phyloP scores from a whole-genome alignment of 2,113 vertebrate genomes.

The Petromus typicus region DNA sequence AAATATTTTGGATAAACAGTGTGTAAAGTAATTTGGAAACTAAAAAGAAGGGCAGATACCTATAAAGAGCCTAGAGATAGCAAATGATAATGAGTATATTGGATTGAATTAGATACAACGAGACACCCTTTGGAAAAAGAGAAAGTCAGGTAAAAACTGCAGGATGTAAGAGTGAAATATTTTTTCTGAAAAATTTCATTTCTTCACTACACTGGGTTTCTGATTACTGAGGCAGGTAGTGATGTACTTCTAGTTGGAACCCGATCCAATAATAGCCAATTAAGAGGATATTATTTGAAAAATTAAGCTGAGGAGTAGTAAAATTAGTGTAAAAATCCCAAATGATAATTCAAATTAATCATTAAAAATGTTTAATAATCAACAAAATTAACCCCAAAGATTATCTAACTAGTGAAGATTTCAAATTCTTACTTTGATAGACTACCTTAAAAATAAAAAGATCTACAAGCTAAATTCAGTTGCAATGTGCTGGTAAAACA shows the following conservation, averaged over 20 bases:
- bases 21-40: not conserved
- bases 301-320: constrained; percentile 38
- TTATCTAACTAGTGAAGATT: constrained; percentile 39
- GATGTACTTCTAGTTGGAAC: not conserved
- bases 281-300: constrained; percentile 22
- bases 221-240: not conserved
- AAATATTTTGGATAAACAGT: not conserved
- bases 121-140: not conserved
- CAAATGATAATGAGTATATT: not conserved
- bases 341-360: constrained; percentile 12
- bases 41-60: not conserved
- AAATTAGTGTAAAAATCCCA: not conserved
- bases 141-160: not conserved
- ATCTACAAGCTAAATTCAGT: not conserved
- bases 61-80: not conserved
- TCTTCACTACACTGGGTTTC: not conserved
- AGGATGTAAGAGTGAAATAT: not conserved
- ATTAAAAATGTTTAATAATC: constrained; percentile 35
- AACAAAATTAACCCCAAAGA: constrained; percentile 49
- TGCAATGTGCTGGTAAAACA: not conserved
- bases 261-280: not conserved
- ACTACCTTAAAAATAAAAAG: constrained; percentile 16
- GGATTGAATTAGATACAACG: not conserved
- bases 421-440: constrained; percentile 50
- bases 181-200: not conserved